Conservation (phyloP, 2,797 vertebrate species). For the Characodon lateralis region DNA sequence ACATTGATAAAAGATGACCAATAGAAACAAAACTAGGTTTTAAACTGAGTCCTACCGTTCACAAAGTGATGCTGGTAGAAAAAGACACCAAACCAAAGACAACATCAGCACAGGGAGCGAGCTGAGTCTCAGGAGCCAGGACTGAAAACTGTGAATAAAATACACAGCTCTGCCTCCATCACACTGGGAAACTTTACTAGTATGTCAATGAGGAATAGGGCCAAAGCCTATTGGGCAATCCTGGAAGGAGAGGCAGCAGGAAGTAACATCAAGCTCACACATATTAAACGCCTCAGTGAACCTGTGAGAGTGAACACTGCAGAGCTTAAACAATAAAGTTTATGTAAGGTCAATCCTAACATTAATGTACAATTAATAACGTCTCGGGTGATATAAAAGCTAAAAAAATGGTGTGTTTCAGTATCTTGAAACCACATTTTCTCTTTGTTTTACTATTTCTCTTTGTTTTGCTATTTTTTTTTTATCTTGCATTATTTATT, state of each 20-base stretch:
- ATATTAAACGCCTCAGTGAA: conserved; percentile 4
- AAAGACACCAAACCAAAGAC: conserved; percentile 1
- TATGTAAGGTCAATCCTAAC: not conserved
- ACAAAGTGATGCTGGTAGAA: conserved; percentile 14
- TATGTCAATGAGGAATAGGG: conserved; percentile 35
- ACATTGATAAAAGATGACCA: conserved; percentile 30
- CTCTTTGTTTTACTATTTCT: too few species aligned
- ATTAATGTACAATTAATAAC: too few species aligned
- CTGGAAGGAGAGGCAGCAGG: conserved; percentile 51
- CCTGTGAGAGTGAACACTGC: not conserved
- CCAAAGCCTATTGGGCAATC: conserved; percentile 42
- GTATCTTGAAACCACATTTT: too few species aligned
- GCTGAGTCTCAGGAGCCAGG: conserved; percentile 21
- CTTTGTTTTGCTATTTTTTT: too few species aligned
- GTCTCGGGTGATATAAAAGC: too few species aligned
- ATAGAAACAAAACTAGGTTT: conserved; percentile 28
- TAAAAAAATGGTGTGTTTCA: too few species aligned
- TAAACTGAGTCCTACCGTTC: conserved; percentile 46
- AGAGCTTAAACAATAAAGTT: not conserved
- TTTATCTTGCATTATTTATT: too few species aligned
- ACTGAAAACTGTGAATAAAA: conserved; percentile 20
- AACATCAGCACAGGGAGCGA: conserved; percentile 4
- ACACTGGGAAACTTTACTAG: conserved; percentile 28
- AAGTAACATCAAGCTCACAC: conserved; percentile 16
- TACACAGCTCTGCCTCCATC: conserved; percentile 32